Base-by-base conservation (phyloP, 2,113 vertebrate species). In the Chaetura pelagica region DNA sequence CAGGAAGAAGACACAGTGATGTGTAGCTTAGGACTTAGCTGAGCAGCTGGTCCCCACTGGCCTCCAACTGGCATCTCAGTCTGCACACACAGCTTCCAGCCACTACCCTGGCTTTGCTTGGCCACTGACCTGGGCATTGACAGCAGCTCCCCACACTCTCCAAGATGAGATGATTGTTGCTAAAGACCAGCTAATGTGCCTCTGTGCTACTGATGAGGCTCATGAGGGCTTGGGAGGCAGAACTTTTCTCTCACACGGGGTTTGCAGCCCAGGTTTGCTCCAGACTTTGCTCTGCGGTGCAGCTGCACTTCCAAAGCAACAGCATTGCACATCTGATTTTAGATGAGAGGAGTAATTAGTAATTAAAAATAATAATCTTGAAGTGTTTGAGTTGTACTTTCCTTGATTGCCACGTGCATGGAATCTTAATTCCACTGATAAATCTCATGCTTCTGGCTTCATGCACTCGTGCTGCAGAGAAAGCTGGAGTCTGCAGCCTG, bases 331-430 rank as follows among this genome's bases (percentile, higher is more conserved):
- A 94, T 89, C 95, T 96, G 93, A 96, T 97, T 96, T 95, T 51
- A 95, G 90, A 92, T 30, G 32, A 96, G 91, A 91, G 46, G 62
- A 82, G 84, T 91, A 97, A 96, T 96, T 97, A 95, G 85, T 94
- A 95, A 97, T 97, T 97, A 93, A 96, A 92, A 95, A 81, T 86
- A 97, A 97, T 94, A 84, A 90, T 92, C 88, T 90, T 94, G 85
- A 86, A 91, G 92, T 92, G 77, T 92, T 88, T 84, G 72, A 92
- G 84, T 77, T 96, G 58, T 64, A 44, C 68, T 96, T 94, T 71
- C 40, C 89, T 82, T 96, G 96, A 97, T 95, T 97, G 96, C 93
- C 94, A 94, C 88, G 93, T 84, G 91, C 92, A 59, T 35, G 63
- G 94, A 90, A 84, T 97, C 92, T 94, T 80, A 92, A 97, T 95